Evolutionary conservation across 1,140 invertebrate species (phyloP).

Genomic region (Zaprionus kolodkinae): DNA sequence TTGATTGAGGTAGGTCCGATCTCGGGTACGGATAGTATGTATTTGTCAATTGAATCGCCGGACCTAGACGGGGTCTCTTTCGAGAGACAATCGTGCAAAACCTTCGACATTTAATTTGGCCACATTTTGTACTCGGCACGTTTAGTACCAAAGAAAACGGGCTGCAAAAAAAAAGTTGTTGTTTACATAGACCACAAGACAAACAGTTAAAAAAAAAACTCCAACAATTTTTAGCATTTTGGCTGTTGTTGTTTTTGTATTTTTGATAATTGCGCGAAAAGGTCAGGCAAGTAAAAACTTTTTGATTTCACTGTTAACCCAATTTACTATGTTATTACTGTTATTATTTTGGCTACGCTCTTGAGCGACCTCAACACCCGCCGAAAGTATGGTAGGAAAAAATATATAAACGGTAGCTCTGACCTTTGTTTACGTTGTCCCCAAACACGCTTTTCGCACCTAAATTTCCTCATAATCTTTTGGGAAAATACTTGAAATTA

Average conservation of each 20-base stretch:
- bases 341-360: constrained; percentile 31
- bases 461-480: constrained; percentile 61
- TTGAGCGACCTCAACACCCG: constrained; percentile 68
- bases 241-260: constrained; percentile 14
- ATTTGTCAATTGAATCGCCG: constrained; percentile 72
- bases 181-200: constrained; percentile 51
- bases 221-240: constrained; percentile 20
- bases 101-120: constrained; percentile 82
- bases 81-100: constrained; percentile 75
- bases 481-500: constrained; percentile 52
- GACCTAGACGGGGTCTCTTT: constrained; percentile 7
- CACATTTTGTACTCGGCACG: constrained; percentile 69
- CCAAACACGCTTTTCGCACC: constrained; percentile 52
- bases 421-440: constrained; percentile 52
- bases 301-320: constrained; percentile 52
- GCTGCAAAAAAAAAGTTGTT: constrained; percentile 61
- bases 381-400: not conserved
- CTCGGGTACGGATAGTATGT: constrained; percentile 51
- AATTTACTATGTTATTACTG: constrained; percentile 38
- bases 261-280: constrained; percentile 76
- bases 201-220: constrained; percentile 13
- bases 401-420: constrained; percentile 48
- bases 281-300: constrained; percentile 60
- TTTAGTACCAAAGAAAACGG: constrained; percentile 68
- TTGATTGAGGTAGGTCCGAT: constrained; percentile 40